Evolutionary conservation across 2,888 invertebrate species (phyloP), one percentile per base, ranked within the genome.

Genomic region (Lithophane semibrunnea): DNA sequence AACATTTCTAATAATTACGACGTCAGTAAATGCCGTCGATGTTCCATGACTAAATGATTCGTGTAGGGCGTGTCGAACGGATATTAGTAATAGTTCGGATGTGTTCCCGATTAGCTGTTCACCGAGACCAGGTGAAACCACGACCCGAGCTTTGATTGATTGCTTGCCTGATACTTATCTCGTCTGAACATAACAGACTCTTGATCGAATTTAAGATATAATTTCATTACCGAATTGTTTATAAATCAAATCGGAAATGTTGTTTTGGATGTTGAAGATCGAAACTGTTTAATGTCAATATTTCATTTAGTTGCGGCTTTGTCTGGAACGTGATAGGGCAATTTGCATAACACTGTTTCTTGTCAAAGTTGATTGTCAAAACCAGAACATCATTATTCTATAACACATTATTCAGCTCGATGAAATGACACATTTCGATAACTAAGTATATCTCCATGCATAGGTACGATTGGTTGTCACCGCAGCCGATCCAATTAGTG

Each of bases 121-220:
- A 87, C 86, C 89, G 87, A 84, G 89, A 88, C 92, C 92, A 92
- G 92, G 92, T 92, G 92, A 91, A 90, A 88, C 86, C 85, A 78
- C 76, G 79, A 82, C 71, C 86, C 84, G 90, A 87, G 88, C 88
- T 82, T 91, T 93, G 93, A 94, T 93, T 92, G 92, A 94, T 94
- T 90, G 91, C 91, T 85, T 85, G 86, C 80, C 85, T 84, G 93
- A 93, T 93, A 89, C 87, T 90, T 92, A 93, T 93, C 92, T 91
- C 82, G 72, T 83, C 81, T 77, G 89, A 89, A 92, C 92, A 91
- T 91, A 92, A 92, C 90, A 91, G 85, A 86, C 89, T 90, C 87
- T 85, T 88, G 90, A 91, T 92, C 91, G 89, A 91, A 92, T 91
- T 90, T 88, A 88, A 92, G 91, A 92, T 91, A 92, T 91, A 89